Evolutionary conservation across 1,140 invertebrate genomes (phyloP).

Genomic region (Achatina immaculata): DNA sequence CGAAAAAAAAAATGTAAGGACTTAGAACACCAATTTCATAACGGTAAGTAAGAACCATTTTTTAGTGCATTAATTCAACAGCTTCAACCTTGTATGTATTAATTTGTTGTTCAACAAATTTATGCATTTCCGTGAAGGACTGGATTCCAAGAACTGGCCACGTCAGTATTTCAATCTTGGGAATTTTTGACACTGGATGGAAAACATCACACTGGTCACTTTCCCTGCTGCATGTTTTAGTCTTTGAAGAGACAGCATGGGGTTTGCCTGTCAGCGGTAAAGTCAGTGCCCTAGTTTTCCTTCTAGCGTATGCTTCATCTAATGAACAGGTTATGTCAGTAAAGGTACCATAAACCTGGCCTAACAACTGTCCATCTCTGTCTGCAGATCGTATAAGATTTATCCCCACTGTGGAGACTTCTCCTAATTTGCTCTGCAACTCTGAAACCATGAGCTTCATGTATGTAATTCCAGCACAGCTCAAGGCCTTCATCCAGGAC

Average conservation of each 20-base stretch:
- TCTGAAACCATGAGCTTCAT: slow-evolving; percentile 95
- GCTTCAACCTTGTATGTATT: too few species aligned
- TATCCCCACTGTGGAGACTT: slow-evolving; percentile 65
- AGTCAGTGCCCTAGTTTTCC: background rate
- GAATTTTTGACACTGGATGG: slow-evolving; percentile 17
- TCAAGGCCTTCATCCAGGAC: slow-evolving; percentile 95
- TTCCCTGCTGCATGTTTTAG: slow-evolving; percentile 1
- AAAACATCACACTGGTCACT: slow-evolving; percentile 32
- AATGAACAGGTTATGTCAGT: background rate
- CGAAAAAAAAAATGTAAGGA: too few species aligned
- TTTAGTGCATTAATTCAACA: too few species aligned
- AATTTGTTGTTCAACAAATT: slow-evolving; percentile 37
- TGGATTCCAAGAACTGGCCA: slow-evolving; percentile 32
- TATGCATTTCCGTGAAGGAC: slow-evolving; percentile 41
- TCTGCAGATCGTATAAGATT: slow-evolving; percentile 40
- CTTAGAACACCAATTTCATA: too few species aligned
- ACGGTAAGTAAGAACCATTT: too few species aligned
- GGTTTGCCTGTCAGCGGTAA: background rate
- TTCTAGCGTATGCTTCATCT: background rate
- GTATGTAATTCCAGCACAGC: slow-evolving; percentile 95
- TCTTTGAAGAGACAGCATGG: slow-evolving; percentile 40
- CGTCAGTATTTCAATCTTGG: slow-evolving; percentile 2
- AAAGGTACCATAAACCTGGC: slow-evolving; percentile 33
- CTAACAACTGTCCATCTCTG: slow-evolving; percentile 36
- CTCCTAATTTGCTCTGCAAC: slow-evolving; percentile 89